phyloP scores from a whole-genome alignment of 2,888 invertebrate genomes.

The Ischnura elegans region DNA sequence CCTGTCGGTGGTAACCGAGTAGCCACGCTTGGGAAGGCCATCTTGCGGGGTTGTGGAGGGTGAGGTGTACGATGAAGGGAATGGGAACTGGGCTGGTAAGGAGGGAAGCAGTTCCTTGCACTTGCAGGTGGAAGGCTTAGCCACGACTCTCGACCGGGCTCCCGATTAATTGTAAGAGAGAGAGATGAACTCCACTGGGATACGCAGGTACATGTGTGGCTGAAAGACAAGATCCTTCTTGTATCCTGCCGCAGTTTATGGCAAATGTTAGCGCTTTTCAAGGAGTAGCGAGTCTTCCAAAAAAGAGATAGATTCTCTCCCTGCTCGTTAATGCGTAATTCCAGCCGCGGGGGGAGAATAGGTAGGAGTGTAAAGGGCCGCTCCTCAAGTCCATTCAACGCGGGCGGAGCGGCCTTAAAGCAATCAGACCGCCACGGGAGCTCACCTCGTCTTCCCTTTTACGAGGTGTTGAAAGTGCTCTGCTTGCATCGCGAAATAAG shows the following conservation, averaged over 20 bases:
- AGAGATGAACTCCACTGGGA: background rate
- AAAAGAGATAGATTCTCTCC: constrained; percentile 18
- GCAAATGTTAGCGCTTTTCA: constrained; percentile 9
- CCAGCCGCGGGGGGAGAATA: background rate
- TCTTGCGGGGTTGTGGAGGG: background rate
- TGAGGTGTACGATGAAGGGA: background rate
- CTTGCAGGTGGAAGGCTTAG: constrained; percentile 5
- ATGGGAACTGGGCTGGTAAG: background rate
- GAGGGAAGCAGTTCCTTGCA: background rate
- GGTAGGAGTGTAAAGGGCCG: background rate
- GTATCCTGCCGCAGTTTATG: background rate
- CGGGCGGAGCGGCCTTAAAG: background rate
- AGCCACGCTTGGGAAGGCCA: background rate
- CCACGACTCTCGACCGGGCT: background rate
- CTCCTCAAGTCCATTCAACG: background rate
- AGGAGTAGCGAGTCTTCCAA: constrained; percentile 7
- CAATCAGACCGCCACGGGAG: background rate
- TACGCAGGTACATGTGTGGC: background rate
- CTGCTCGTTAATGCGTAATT: constrained; percentile 13
- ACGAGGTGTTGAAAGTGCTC: background rate
- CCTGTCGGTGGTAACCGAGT: background rate
- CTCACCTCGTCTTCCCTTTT: background rate
- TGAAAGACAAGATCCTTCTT: constrained; percentile 8
- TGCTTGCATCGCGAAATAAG: background rate
- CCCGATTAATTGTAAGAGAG: background rate